Conservation (phyloP, 2,888 invertebrate species). For the Villa cingulata region DNA sequence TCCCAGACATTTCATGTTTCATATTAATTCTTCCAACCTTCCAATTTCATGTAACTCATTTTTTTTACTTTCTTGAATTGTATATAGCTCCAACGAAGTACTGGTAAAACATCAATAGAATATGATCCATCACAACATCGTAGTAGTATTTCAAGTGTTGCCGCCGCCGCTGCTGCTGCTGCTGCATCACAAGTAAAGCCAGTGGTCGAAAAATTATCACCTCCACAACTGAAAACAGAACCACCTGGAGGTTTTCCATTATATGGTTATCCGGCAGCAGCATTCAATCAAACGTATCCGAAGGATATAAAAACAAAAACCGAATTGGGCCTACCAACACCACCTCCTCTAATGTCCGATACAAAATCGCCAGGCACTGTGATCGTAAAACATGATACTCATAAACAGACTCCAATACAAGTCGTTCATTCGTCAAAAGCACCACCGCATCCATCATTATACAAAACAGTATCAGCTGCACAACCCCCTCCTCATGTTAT, state of each 20-base stretch:
- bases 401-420: slow-evolving; percentile 19
- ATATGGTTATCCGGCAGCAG: slow-evolving; percentile 41
- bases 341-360: slow-evolving; percentile 54
- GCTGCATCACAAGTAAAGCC: slow-evolving; percentile 7
- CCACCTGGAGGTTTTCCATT: slow-evolving; percentile 45
- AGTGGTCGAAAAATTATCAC: slow-evolving; percentile 20
- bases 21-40: too few relatives aligned
- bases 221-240: slow-evolving; percentile 43
- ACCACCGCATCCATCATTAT: slow-evolving; percentile 8
- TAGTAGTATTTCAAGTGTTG: slow-evolving; percentile 2
- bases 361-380: slow-evolving; percentile 45
- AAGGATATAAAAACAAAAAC: slow-evolving; percentile 13
- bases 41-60: not conserved
- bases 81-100: slow-evolving; percentile 10
- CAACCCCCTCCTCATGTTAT: slow-evolving; percentile 23
- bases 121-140: slow-evolving; percentile 11
- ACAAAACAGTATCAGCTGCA: slow-evolving; percentile 28
- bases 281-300: slow-evolving; percentile 7
- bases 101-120: slow-evolving; percentile 10
- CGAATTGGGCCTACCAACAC: slow-evolving; percentile 40
- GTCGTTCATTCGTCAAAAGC: slow-evolving; percentile 13
- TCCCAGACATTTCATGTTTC: too few relatives aligned
- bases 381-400: slow-evolving; percentile 55
- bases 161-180: not conserved
- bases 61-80: not conserved